These are phyloP conservation scores for Pollenia griseotomentosa DNA, from an alignment of 2,888 invertebrate genomes.

Conservation along the genomic window DNA sequence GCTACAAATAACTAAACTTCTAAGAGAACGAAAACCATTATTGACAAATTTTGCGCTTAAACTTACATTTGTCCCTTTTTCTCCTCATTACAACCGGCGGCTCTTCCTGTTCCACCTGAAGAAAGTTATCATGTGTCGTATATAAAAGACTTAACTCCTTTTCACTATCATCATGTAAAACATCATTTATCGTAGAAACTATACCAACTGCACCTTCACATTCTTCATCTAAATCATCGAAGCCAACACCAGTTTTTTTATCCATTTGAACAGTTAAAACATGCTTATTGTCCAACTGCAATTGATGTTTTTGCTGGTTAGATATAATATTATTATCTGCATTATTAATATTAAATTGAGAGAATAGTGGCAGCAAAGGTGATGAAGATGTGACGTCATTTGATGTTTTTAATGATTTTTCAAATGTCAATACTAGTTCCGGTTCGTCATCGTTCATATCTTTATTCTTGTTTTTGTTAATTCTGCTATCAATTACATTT, in stretches of 20 bases:
- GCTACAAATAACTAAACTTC: too few species aligned
- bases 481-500: background rate
- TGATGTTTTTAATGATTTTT: constrained; percentile 77
- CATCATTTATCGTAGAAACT: constrained; percentile 16
- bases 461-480: constrained; percentile 39
- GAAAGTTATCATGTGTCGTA: constrained; percentile 30
- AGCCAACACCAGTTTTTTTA: constrained; percentile 2
- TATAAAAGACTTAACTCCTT: constrained; percentile 33
- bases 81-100: constrained; percentile 64
- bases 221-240: constrained; percentile 39
- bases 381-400: constrained; percentile 77
- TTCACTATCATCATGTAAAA: constrained; percentile 9
- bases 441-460: constrained; percentile 77
- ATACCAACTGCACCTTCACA: constrained; percentile 70
- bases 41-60: too few species aligned
- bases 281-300: constrained; percentile 29
- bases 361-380: constrained; percentile 18
- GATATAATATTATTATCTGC: constrained; percentile 16
- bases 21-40: too few species aligned
- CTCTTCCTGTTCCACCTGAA: constrained; percentile 25
- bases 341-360: constrained; percentile 1
- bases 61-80: constrained; percentile 76
- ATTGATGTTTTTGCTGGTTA: constrained; percentile 25
- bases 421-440: constrained; percentile 78
- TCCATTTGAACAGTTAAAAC: constrained; percentile 36